phyloP scores from a whole-genome alignment of 35 echinoderm and acorn worm species.

The Ophioderma brevispina region DNA sequence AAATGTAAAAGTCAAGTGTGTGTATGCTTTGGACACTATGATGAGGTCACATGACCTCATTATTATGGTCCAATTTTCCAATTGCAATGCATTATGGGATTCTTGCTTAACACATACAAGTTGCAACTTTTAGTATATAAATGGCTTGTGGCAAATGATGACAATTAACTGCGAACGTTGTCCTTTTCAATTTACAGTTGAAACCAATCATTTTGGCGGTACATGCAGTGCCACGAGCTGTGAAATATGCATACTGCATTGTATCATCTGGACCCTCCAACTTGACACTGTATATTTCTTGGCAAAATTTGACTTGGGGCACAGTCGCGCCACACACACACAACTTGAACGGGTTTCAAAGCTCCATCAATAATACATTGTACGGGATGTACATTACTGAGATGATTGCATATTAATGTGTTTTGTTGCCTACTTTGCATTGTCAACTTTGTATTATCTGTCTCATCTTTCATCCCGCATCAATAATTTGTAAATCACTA shows the following conservation, averaged over 20 bases:
- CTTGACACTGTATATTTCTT: background rate
- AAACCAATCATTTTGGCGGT: background rate
- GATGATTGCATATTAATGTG: background rate
- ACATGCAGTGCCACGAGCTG: background rate
- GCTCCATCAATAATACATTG: background rate
- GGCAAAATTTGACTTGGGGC: background rate
- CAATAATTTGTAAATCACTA: too few relatives aligned
- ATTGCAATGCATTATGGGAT: too few relatives aligned
- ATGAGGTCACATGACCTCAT: too few relatives aligned
- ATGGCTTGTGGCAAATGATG: background rate
- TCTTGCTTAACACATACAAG: too few relatives aligned
- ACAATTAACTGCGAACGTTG: background rate
- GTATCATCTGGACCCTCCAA: background rate
- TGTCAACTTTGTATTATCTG: too few relatives aligned
- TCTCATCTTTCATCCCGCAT: too few relatives aligned
- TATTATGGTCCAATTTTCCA: too few relatives aligned
- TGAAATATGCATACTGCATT: background rate
- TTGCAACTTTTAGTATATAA: background rate
- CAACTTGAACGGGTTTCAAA: background rate
- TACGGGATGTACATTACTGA: background rate
- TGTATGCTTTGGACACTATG: too few relatives aligned
- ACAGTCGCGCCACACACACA: background rate
- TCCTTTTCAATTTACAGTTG: background rate
- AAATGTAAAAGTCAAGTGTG: too few relatives aligned
- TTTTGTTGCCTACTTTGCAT: too few relatives aligned